Percentiles rank a stretch among this genome's conserved stretches.
These are phyloP conservation scores for Cataglyphis hispanica DNA, from an alignment of 1,140 invertebrate genomes.

Conservation along the genomic window DNA sequence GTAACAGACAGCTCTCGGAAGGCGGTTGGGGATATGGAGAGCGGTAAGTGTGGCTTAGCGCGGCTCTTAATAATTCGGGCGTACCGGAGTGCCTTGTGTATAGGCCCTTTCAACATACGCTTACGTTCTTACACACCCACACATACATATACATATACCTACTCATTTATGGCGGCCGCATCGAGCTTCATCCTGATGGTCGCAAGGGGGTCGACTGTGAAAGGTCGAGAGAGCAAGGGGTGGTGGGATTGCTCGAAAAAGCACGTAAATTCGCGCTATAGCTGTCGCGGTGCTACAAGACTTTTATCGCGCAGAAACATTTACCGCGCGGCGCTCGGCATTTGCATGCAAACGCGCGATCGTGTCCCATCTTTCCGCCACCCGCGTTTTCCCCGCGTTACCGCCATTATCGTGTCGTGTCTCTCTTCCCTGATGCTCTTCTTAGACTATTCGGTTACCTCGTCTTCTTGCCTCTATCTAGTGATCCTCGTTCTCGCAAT, in stretches of 20 bases:
- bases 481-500: not conserved
- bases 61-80: slow-evolving; percentile 83
- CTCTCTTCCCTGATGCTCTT: slow-evolving; percentile 1
- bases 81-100: slow-evolving; percentile 74
- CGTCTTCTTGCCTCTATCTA: slow-evolving; percentile 5
- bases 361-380: slow-evolving; percentile 69
- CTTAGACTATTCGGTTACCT: slow-evolving; percentile 18
- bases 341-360: slow-evolving; percentile 82
- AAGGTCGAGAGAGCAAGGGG: not conserved
- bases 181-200: slow-evolving; percentile 42
- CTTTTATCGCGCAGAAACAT: slow-evolving; percentile 82
- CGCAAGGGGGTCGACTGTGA: not conserved
- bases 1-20: slow-evolving; percentile 73
- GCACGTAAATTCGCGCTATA: slow-evolving; percentile 78
- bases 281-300: slow-evolving; percentile 74
- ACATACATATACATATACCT: slow-evolving; percentile 7
- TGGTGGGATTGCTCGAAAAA: slow-evolving; percentile 53
- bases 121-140: slow-evolving; percentile 32
- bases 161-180: slow-evolving; percentile 62
- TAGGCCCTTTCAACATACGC: slow-evolving; percentile 39
- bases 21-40: slow-evolving; percentile 54
- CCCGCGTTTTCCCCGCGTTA: slow-evolving; percentile 53
- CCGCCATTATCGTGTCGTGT: slow-evolving; percentile 33
- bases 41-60: slow-evolving; percentile 79
- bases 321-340: slow-evolving; percentile 73